Conservation (phyloP, 92 coral and sea anemone genomes). For the Desmophyllum pertusum region DNA sequence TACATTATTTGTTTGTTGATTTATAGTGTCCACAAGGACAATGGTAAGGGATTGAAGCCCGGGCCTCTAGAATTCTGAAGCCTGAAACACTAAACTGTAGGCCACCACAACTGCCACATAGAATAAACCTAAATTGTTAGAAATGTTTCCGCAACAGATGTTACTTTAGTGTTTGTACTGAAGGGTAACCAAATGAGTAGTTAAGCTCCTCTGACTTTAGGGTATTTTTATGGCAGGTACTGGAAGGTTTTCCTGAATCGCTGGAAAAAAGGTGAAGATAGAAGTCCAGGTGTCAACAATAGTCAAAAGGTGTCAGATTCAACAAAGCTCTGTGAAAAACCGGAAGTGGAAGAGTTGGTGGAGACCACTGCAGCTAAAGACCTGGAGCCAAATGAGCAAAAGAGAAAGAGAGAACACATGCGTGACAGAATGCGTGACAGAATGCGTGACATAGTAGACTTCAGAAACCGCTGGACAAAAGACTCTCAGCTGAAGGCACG, state of each 20-base stretch:
- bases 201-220: not conserved
- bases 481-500: slow-evolving; percentile 28
- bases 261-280: slow-evolving; percentile 26
- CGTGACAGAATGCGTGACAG: slow-evolving; percentile 2
- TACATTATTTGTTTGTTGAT: too few species aligned
- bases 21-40: too few species aligned
- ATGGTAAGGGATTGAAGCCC: too few species aligned
- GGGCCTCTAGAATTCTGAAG: too few species aligned
- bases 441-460: slow-evolving; percentile 28
- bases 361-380: not conserved
- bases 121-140: too few species aligned
- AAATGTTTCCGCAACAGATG: not conserved
- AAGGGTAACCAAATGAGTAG: not conserved
- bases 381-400: not conserved
- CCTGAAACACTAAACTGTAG: too few species aligned
- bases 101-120: too few species aligned
- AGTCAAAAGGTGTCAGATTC: slow-evolving; percentile 3
- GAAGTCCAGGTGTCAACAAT: not conserved
- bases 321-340: not conserved
- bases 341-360: not conserved
- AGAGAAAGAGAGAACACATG: not conserved
- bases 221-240: not conserved
- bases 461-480: slow-evolving; percentile 63
- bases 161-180: not conserved
- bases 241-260: slow-evolving; percentile 40